These are phyloP conservation scores for Prosapia bicincta DNA, from an alignment of 2,888 invertebrate species.

Conservation along the genomic window DNA sequence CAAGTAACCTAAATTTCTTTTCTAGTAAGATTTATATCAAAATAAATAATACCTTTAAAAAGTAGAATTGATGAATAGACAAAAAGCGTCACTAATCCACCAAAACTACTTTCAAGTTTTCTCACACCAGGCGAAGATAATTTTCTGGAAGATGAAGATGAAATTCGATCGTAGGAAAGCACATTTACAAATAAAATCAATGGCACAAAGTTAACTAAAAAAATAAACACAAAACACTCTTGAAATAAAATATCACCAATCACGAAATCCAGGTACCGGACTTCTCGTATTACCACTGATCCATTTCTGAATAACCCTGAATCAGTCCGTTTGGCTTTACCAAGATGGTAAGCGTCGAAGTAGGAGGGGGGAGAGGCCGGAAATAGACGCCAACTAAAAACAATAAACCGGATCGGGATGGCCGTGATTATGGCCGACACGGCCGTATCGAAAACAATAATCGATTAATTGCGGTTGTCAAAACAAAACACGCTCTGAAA, in stretches of 20 bases:
- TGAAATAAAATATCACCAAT: not conserved
- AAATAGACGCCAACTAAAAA: not conserved
- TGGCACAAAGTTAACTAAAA: not conserved
- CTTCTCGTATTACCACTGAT: not conserved
- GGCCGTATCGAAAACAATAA: not conserved
- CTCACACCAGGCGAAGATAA: no score
- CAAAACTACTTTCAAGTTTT: no score
- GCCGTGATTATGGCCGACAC: not conserved
- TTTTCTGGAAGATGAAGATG: no score
- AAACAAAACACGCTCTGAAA: not conserved
- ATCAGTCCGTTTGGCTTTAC: not conserved
- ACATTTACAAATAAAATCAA: not conserved
- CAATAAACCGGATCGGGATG: not conserved
- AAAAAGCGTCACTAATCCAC: no score
- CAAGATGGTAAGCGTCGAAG: not conserved
- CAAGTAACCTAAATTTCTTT: no score
- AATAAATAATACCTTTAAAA: no score
- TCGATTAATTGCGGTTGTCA: slow-evolving; percentile 2
- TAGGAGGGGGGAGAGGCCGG: not conserved
- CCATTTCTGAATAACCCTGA: not conserved
- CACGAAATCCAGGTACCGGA: not conserved
- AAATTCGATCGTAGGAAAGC: no score
- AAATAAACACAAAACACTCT: not conserved
- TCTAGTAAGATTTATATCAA: no score
- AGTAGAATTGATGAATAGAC: no score